phyloP scores from a whole-genome alignment of 2,113 vertebrate genomes.

The Himantopus leucocephalus region DNA sequence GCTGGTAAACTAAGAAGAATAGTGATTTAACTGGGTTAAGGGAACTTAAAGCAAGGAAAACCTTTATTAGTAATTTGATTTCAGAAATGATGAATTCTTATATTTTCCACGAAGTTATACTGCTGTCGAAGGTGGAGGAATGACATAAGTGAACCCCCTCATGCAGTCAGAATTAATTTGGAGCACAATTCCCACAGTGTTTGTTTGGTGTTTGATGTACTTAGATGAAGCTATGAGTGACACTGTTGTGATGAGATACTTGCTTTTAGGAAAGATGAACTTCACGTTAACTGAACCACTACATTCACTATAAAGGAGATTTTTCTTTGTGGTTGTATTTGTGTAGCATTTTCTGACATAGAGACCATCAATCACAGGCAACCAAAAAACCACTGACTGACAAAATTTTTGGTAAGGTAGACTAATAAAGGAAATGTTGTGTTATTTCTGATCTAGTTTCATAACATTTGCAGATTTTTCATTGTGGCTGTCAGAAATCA shows the following conservation, averaged over 20 bases:
- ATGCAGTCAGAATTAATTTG: background rate
- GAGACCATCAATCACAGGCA: background rate
- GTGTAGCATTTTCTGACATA: background rate
- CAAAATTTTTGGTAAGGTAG: background rate
- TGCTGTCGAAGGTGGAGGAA: background rate
- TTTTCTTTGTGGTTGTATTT: background rate
- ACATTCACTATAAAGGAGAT: background rate
- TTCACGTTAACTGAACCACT: rapidly evolving
- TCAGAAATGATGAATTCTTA: background rate
- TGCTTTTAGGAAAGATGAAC: background rate
- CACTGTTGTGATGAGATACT: background rate
- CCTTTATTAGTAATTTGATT: background rate
- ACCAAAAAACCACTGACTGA: background rate
- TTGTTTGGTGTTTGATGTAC: background rate
- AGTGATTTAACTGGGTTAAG: background rate
- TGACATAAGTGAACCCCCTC: background rate
- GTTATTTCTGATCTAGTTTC: background rate
- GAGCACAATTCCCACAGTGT: background rate
- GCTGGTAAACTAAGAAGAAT: background rate
- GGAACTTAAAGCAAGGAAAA: background rate
- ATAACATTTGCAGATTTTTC: background rate
- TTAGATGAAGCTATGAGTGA: background rate
- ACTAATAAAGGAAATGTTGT: background rate
- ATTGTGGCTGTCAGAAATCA: background rate
- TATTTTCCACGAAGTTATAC: background rate